A percentile compares a stretch with the other conserved stretches of the same genome.
Conservation (phyloP, 2,888 invertebrate species). For the Dermolepida albohirtum region DNA sequence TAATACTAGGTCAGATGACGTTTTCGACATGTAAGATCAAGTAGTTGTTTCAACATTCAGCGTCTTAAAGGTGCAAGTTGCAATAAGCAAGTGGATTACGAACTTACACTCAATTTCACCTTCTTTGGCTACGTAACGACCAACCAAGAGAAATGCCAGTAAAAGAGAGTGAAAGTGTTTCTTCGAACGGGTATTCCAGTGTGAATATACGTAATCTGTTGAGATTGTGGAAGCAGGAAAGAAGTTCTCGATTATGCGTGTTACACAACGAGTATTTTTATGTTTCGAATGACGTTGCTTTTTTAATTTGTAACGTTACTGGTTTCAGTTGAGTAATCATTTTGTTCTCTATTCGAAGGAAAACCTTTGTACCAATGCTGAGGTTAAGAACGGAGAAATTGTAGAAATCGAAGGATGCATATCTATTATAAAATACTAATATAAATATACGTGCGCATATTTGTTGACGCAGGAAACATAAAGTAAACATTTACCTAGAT, state of each 20-base stretch:
- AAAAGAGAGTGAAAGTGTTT: conserved; percentile 24
- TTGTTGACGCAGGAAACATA: no score
- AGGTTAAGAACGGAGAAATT: no score
- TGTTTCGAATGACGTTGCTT: no score
- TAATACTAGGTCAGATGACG: not conserved
- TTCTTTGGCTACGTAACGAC: not conserved
- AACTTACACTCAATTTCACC: not conserved
- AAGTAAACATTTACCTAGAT: no score
- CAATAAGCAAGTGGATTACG: conserved; percentile 4
- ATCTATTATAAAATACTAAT: no score
- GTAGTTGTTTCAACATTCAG: not conserved
- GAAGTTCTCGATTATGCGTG: not conserved
- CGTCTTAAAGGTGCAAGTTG: conserved; percentile 7
- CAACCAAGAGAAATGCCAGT: not conserved
- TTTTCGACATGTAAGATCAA: not conserved
- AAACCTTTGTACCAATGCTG: no score
- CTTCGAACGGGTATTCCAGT: not conserved
- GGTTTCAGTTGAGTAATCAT: no score
- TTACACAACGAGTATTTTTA: conserved; percentile 13
- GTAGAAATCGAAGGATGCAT: no score
- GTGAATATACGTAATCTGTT: conserved; percentile 5
- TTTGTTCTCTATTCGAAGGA: no score
- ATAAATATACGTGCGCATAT: no score
- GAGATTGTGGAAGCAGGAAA: conserved; percentile 22
- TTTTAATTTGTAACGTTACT: no score